Evolutionary conservation across 2,888 invertebrate species (phyloP).

Genomic region (Trichopoda pennipes): DNA sequence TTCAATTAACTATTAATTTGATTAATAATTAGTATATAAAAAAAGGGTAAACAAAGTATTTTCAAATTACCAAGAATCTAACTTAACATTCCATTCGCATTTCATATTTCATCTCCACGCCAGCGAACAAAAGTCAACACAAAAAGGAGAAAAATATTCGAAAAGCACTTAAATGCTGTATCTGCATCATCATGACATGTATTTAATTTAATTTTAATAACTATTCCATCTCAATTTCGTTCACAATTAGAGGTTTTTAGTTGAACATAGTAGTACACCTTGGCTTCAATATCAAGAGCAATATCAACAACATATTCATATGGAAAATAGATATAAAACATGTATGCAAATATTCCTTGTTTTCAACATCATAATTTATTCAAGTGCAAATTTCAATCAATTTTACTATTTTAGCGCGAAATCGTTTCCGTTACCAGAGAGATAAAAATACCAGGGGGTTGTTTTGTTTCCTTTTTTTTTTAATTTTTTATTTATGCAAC

Average conservation of each 20-base stretch:
- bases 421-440: slow-evolving; percentile 53
- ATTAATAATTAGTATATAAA: too few relatives aligned
- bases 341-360: slow-evolving; percentile 31
- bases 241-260: slow-evolving; percentile 33
- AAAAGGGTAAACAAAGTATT: too few relatives aligned
- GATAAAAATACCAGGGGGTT: background rate
- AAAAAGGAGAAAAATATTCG: background rate
- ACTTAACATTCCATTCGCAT: too few relatives aligned
- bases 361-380: slow-evolving; percentile 70
- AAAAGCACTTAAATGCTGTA: slow-evolving; percentile 1
- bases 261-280: slow-evolving; percentile 9
- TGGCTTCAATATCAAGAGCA: slow-evolving; percentile 7
- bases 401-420: slow-evolving; percentile 67
- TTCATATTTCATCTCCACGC: too few relatives aligned
- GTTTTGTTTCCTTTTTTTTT: background rate
- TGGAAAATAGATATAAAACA: background rate
- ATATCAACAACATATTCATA: slow-evolving; percentile 10
- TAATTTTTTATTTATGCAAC: too few relatives aligned
- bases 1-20: too few relatives aligned
- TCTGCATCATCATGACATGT: background rate
- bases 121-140: too few relatives aligned
- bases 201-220: slow-evolving; percentile 43
- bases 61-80: too few relatives aligned
- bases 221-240: slow-evolving; percentile 42
- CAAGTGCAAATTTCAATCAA: slow-evolving; percentile 72